Evolutionary conservation across 1,140 invertebrate species (phyloP), one percentile per base, ranked within the genome.

Genomic region (Ceratosolen solmsi): DNA sequence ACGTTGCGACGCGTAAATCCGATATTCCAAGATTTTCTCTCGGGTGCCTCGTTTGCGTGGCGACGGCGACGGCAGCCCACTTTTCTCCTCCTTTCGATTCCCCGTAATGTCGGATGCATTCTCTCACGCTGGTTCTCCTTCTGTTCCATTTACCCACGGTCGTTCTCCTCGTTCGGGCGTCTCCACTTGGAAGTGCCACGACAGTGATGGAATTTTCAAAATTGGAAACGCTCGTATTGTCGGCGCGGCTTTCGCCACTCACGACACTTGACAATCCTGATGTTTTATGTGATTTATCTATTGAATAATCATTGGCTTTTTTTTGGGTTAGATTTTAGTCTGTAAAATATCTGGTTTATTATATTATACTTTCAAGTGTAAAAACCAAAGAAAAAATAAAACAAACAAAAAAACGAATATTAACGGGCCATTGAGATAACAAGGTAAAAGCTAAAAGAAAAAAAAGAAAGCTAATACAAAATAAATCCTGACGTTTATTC

Each of bases 1-100:
- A n/a, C 56, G 38, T n/a, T 1, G 36, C n/a, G 25, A n/a, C 20
- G 70, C 51, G 25, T 72, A 56, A 79, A 71, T 72, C 68, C 65
- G 68, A 58, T 79, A 79, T 79, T 72, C 77, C 68, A 33, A 71
- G 51, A 72, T 71, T 79, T 65, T 46, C 3, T 51, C 33, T 56
- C n/a, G 27, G 2, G 33, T 11, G 22, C 65, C 33, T 71, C 33
- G n/a, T 71, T 30, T 65, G 27, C 13, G 15, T 1, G 0, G 33
- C 36, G 15, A 65, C 33, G 4, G 15, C 30, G 5, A 15, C 63
- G 46, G n/a, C 13, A 5, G n/a, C 33, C 33, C 33, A 27, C 27
- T 30, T 36, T 58, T 38, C 54, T 27, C 65, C 65, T 58, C 68
- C 3, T 33, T 73, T 51, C 65, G 30, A 46, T 27, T 71, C 65